These are phyloP conservation scores for Hyperoplus lanceolatus DNA, from an alignment of 2,797 vertebrate species.

Conservation along the genomic window DNA sequence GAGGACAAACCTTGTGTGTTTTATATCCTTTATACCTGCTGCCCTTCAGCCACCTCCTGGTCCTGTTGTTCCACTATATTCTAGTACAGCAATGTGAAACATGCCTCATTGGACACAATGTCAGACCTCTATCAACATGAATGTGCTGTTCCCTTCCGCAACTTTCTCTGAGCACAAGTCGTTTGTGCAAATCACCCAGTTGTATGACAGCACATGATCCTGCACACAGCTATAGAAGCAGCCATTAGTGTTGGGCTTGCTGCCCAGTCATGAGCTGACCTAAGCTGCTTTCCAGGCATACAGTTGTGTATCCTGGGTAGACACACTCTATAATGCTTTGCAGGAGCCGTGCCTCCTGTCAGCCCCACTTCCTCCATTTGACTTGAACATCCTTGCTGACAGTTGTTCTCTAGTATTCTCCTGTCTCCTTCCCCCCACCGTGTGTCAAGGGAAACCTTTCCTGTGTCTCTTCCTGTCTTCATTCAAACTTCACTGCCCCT, in stretches of 20 bases:
- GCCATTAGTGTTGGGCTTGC: conserved; percentile 45
- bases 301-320: conserved; percentile 23
- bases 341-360: conserved; percentile 51
- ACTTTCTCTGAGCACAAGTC: conserved; percentile 1
- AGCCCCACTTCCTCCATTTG: conserved; percentile 42
- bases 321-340: conserved; percentile 38
- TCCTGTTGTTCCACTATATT: not conserved
- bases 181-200: not conserved
- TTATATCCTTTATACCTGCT: conserved; percentile 8
- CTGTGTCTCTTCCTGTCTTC: conserved; percentile 71
- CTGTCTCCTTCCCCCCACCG: conserved; percentile 42
- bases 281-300: conserved; percentile 67
- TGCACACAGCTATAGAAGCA: conserved; percentile 23
- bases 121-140: conserved; percentile 18
- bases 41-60: not conserved
- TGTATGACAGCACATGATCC: not conserved
- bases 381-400: conserved; percentile 60
- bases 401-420: conserved; percentile 31
- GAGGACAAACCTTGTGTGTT: conserved; percentile 22
- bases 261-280: conserved; percentile 66
- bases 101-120: conserved; percentile 4
- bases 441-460: conserved; percentile 55
- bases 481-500: conserved; percentile 12
- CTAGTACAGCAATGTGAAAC: not conserved
- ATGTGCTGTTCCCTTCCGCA: not conserved